Percentiles rank a stretch among this genome's conserved stretches.
These are phyloP conservation scores for Drosophila conformis DNA, from an alignment of 2,888 invertebrate species.

Conservation along the genomic window DNA sequence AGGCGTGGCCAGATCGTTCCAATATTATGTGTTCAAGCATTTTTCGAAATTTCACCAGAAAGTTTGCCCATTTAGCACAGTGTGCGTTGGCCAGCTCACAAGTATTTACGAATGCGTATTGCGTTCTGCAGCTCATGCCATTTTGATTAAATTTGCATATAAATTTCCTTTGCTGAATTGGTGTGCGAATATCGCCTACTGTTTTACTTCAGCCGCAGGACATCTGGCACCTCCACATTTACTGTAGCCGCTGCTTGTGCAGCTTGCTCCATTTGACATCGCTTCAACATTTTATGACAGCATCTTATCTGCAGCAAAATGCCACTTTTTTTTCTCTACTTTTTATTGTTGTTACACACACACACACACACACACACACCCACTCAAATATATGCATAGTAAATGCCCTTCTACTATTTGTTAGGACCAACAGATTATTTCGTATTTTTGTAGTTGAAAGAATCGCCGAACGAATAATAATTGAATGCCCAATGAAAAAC, in stretches of 20 bases:
- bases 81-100: not conserved
- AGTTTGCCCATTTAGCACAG: not conserved
- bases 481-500: not conserved
- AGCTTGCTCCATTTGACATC: constrained; percentile 17
- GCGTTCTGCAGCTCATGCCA: constrained; percentile 5
- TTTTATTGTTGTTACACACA: not conserved
- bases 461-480: not conserved
- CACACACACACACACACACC: not conserved
- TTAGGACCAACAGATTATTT: not conserved
- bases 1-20: not conserved
- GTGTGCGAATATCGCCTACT: constrained; percentile 23
- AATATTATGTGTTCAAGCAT: not conserved
- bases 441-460: not conserved
- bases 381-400: too few relatives aligned
- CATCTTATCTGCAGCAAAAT: constrained; percentile 10
- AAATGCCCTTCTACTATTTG: not conserved
- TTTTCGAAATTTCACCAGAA: not conserved
- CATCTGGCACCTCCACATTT: constrained; percentile 1
- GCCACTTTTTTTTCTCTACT: not conserved
- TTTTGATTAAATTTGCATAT: constrained; percentile 39
- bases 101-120: constrained; percentile 10
- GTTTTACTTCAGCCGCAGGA: constrained; percentile 5
- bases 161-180: constrained; percentile 1
- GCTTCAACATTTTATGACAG: constrained; percentile 15
- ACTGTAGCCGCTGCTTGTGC: not conserved